Evolutionary conservation across 2,797 vertebrate genomes (phyloP), one percentile per base, ranked within the genome.

Genomic region (Dendrocincla tyrannina): DNA sequence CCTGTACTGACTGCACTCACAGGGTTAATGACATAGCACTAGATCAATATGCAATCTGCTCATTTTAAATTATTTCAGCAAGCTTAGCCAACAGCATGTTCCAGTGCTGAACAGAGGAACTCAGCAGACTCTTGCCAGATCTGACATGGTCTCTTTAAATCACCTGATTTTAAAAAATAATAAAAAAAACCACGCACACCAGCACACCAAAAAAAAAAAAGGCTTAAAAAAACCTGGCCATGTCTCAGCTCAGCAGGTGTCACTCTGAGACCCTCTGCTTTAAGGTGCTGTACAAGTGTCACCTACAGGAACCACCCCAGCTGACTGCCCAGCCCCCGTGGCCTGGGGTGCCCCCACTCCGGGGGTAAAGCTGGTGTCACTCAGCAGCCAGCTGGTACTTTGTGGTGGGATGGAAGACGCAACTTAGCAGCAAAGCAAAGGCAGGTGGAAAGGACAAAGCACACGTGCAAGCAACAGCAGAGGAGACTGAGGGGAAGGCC

Each of bases 371-470:
- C 56, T 56, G 77, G 67, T 12, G 5, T 5, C 69, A 50, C 25
- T 15, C 0, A 3, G 23, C 8, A 39, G 41, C 64, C 1, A 0
- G 2, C 3, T 1, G 20, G 7, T 14, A 5, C 0, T 42, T 4
- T 1, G 0, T 14, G 69, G 25, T 2, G 28, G 32, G 72, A 27
- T n/a, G 15, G 41, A 68, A 52, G 37, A 7, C 1, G 11, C 4
- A 30, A 60, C 5, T 42, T 1, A 1, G n/a, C 81, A 82, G 89
- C 75, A 85, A 52, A 85, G 70, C 53, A 32, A 60, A 72, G 42
- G 80, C 58, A 63, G 72, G 46, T n/a, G 4, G 3, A 32, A 33
- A 72, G 58, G 19, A 13, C 78, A 55, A 46, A 12, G 22, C 53
- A 76, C 46, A n/a, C 11, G 10, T 25, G 49, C 39, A 35, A 56